Evolutionary conservation across 2,888 invertebrate species (phyloP), one percentile per base, ranked within the genome.

Genomic region (Unio delphinus): DNA sequence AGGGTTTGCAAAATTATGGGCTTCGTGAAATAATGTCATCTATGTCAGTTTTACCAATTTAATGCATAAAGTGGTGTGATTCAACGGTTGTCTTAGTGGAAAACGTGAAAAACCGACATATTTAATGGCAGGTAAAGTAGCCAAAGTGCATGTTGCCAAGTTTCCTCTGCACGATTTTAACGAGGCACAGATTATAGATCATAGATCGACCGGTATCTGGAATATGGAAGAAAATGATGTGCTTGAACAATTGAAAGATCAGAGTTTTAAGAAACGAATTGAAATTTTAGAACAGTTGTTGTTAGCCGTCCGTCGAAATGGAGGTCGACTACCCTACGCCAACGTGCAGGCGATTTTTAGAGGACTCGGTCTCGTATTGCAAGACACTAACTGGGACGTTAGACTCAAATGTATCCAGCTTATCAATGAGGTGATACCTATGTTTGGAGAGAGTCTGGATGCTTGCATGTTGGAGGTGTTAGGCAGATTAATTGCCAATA

Each of bases 351-450:
- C 87, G 11, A 84, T 90, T 55, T 90, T 90, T 78, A 81, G 88
- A 71, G 88, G 89, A 34, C 83, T 91, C 63, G 86, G 87, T 58
- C 80, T 85, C 67, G 89, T 90, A 18, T 81, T 91, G n/a, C 80
- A 84, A 26, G 91, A 91, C 72, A 83, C 86, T 20, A 86, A 90
- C 71, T 91, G 90, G 91, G 91, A 91, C 79, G 89, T 91, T 20
- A 83, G 91, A 66, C 85, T 90, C 72, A 90, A 91, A 80, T 90
- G 90, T 71, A 86, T 90, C 30, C 89, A 90, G 72, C 84, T 86
- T 68, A 86, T 86, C 76, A 86, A 83, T 79, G 90, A 88, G 80
- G 80, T 87, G 70, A 89, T 87, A 65, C 89, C 88, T 11, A 82
- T 86, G 62, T 83, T 88, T 79, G 88, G 87, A 30, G 83, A 83